Base-by-base conservation (phyloP, 2,113 vertebrate genomes). In the Regulus satrapa region DNA sequence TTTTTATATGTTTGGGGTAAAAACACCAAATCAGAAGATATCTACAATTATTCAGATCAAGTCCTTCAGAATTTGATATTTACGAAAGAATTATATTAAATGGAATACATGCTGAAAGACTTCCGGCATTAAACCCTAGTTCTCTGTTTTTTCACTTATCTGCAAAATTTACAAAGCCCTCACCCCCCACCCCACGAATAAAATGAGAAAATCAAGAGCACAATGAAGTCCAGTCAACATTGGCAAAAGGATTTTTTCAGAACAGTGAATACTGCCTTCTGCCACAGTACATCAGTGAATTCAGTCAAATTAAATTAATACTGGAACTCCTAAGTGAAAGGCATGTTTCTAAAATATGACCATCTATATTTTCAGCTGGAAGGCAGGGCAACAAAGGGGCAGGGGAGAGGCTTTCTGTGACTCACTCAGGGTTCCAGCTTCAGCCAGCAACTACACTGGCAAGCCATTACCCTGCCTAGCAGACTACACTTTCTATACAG, bases 251-350 rank as follows among this genome's bases (percentile, higher is more conserved):
- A 67, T 79, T 85, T 86, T 26, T 18, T 80, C 3, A 4, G 17
- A 88, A 80, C 10, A 79, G 40, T 2, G 1, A 54, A 72, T 54
- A 51, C 26, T 34, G 46, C 29, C 25, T 95, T 88, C 55, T 78
- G 52, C 18, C 66, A 78, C 45, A 88, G 24, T 52, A 66, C 43
- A 46, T 66, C 58, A 76, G 40, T 73, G 85, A 91, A 94, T 64
- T 91, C 62, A 81, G 56, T 4, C 9, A 2, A 85, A 91, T 36
- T 86, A 75, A 73, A 66, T 86, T 75, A 56, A 73, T 92, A 81
- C 45, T 59, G 72, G 51, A 95, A 43, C 21, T 67, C 21, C 18
- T 54, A 74, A 83, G 40, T 88, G 41, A 82, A 77, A 90, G 45
- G 32, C 15, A 6, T 34, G 62, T 54, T 88, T 83, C 67, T 68